Conservation (phyloP, 2,113 vertebrate genomes). For the Burhinus bistriatus region DNA sequence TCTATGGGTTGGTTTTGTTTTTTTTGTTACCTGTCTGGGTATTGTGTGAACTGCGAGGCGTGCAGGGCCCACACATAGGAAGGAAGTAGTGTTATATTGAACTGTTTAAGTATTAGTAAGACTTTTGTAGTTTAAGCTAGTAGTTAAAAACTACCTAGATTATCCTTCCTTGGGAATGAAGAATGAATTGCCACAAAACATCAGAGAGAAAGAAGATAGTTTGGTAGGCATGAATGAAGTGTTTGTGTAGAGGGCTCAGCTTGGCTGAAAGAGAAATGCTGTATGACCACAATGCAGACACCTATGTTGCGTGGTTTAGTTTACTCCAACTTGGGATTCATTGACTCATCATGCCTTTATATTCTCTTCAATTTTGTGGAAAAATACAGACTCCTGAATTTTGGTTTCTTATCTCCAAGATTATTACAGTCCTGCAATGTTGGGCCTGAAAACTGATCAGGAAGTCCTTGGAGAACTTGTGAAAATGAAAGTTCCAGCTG, state of each 20-base stretch:
- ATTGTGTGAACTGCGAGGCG: background rate
- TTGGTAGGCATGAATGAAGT: background rate
- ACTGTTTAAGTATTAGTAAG: background rate
- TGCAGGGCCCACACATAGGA: background rate
- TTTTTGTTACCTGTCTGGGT: background rate
- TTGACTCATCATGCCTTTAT: accelerated
- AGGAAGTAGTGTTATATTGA: background rate
- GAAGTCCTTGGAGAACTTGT: conserved; percentile 93
- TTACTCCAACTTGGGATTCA: background rate
- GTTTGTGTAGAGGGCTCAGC: background rate
- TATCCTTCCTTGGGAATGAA: background rate
- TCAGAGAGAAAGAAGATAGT: background rate
- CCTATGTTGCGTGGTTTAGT: background rate
- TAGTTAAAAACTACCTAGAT: background rate
- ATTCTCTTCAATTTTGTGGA: background rate
- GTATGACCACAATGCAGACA: background rate
- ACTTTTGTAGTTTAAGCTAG: background rate
- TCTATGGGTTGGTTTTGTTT: background rate
- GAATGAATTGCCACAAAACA: background rate
- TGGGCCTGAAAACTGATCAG: conserved; percentile 91
- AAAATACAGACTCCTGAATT: background rate
- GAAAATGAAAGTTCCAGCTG: conserved; percentile 84
- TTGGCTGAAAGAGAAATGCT: background rate
- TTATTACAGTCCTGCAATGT: conserved; percentile 89
- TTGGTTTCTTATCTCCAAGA: conserved; percentile 68